Base-by-base conservation (phyloP, 2,113 vertebrate species). In the Micromys minutus region DNA sequence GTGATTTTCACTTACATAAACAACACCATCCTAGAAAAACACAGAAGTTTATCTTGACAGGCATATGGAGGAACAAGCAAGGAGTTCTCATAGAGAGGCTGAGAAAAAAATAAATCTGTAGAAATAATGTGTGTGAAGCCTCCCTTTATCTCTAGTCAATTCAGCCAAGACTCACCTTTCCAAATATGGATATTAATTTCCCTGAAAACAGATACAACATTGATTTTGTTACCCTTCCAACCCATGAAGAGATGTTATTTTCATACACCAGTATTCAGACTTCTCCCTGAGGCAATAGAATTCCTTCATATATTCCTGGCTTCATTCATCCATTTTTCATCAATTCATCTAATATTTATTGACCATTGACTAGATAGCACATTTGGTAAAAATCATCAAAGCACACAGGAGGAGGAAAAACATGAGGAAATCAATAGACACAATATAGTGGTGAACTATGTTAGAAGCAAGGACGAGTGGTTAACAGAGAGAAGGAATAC, bases 321-420 rank as follows among this genome's bases (percentile, higher is more conserved):
- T 88, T 76, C 42, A 57, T 77, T 34, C 45, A 61, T 76, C 47
- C 47, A 75, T 65, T 89, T 93, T 94, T 80, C 74, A 89, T 71
- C 74, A 29, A 95, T 90, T 76, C 74, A 89, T 87, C 31, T 89
- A 81, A 75, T 91, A 92, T 85, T 95, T 74, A 83, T 88, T 71
- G 29, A 88, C 8, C 45, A 81, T 87, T 92, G 69, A 80, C 47
- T 91, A 29, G 21, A 36, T 24, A 92, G n/a, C 29, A 88, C 79
- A 96, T 87, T 85, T 87, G 22, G 57, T 89, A 89, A 63, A 93
- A 87, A 81, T 86, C 72, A 83, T 72, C 55, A 55, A 84, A 91
- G 74, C 45, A 76, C 12, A 1, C 10, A 11, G 7, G 22, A 52
- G 31, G 13, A 85, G 15, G 50, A 83, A 77, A 89, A 26, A 61